Percentiles rank a stretch among this genome's conserved stretches.
These are phyloP conservation scores for Pilophorus perplexus DNA, from an alignment of 2,888 invertebrate species.

Conservation along the genomic window DNA sequence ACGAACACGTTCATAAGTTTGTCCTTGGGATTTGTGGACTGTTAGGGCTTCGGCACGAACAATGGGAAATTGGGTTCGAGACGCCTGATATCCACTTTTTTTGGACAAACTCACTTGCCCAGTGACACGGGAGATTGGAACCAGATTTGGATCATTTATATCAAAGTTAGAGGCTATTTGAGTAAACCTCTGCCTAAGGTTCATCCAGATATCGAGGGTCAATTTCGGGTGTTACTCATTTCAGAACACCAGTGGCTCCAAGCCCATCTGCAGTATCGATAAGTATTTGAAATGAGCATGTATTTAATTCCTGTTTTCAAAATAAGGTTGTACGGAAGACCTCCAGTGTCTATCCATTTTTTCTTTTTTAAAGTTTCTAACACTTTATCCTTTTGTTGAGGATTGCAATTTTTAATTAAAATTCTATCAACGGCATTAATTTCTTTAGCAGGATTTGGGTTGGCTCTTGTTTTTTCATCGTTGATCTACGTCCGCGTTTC, in stretches of 20 bases:
- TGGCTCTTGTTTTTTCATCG: not conserved
- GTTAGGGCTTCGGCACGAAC: not conserved
- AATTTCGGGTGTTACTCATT: not conserved
- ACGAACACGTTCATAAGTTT: constrained; percentile 31
- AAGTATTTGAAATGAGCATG: constrained; percentile 48
- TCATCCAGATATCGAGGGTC: not conserved
- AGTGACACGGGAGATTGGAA: constrained; percentile 22
- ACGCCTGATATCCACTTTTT: not conserved
- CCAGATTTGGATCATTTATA: not conserved
- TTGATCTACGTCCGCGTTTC: too few species aligned
- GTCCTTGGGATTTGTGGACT: constrained; percentile 48
- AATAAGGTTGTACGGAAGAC: constrained; percentile 45
- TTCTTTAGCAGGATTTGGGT: not conserved
- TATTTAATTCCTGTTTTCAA: constrained; percentile 49
- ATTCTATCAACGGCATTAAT: constrained; percentile 41
- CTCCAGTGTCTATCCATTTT: constrained; percentile 46
- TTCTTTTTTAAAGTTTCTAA: constrained; percentile 43
- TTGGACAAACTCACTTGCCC: constrained; percentile 27
- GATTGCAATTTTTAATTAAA: constrained; percentile 35
- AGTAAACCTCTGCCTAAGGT: constrained; percentile 6
- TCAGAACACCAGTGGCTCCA: constrained; percentile 46
- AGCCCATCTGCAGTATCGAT: constrained; percentile 48
- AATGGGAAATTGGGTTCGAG: not conserved
- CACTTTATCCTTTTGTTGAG: constrained; percentile 29
- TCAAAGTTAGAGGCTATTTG: not conserved